Evolutionary conservation across 2,888 invertebrate species (phyloP).

Genomic region (Drosophila crucigera): DNA sequence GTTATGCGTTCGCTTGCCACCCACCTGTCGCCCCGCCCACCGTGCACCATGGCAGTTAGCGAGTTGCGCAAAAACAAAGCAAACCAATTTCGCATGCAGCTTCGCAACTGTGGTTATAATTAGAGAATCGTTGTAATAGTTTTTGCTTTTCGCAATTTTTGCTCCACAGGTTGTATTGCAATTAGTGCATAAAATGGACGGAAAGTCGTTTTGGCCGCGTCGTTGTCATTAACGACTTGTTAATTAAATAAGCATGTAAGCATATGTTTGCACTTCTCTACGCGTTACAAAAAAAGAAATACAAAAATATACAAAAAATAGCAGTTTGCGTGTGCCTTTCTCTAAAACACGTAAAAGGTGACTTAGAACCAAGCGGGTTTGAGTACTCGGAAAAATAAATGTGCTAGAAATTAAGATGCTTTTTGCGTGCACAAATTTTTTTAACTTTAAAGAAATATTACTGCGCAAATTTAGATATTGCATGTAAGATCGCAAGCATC

Average conservation of each 20-base stretch:
- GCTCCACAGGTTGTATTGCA: conserved; percentile 74
- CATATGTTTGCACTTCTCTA: conserved; percentile 24
- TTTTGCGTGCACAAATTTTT: no score
- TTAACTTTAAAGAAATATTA: neutral
- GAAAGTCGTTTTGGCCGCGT: conserved; percentile 25
- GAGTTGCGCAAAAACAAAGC: conserved; percentile 34
- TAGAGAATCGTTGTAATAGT: conserved; percentile 35
- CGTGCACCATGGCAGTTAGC: conserved; percentile 6
- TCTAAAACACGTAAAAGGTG: neutral
- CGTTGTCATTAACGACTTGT: conserved; percentile 59
- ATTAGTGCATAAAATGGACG: conserved; percentile 65
- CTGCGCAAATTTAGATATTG: neutral
- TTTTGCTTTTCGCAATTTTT: conserved; percentile 38
- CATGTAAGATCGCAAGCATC: neutral
- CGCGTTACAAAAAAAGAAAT: neutral
- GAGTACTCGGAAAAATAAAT: neutral
- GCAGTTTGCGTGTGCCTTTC: conserved; percentile 10
- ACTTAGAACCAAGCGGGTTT: neutral
- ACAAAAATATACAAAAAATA: neutral
- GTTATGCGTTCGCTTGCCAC: conserved; percentile 37
- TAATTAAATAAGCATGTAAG: conserved; percentile 69
- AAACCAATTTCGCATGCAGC: conserved; percentile 46
- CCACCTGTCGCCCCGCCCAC: conserved; percentile 3
- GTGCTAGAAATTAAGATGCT: neutral
- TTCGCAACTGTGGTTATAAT: conserved; percentile 13